Evolutionary conservation across 2,888 invertebrate species (phyloP).

Genomic region (Tridacna crocea): DNA sequence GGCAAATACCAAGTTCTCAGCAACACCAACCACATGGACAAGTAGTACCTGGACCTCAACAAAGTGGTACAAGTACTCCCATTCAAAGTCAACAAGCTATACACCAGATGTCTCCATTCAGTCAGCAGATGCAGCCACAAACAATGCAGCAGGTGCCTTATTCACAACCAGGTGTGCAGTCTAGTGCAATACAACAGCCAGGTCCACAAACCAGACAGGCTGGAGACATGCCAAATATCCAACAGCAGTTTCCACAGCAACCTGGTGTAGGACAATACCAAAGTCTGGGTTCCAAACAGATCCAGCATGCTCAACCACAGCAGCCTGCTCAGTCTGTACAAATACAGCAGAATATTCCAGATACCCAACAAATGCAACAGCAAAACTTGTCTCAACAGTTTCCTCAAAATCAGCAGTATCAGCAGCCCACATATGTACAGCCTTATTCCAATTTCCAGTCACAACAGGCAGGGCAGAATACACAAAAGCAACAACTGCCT

Average conservation of each 20-base stretch:
- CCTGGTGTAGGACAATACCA: background rate
- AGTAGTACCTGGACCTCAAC: background rate
- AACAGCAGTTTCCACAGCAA: no score
- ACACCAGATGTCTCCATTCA: conserved; percentile 33
- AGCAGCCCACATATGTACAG: background rate
- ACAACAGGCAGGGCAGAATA: conserved; percentile 31
- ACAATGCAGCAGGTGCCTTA: background rate
- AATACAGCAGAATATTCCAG: background rate
- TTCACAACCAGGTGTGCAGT: background rate
- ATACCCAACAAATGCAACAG: background rate
- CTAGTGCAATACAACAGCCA: background rate
- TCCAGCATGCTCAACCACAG: conserved; percentile 27
- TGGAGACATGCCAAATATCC: no score
- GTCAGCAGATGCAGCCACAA: background rate
- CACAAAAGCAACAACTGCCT: conserved; percentile 57
- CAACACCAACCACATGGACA: background rate
- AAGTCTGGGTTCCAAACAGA: background rate
- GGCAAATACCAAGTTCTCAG: conserved; percentile 32
- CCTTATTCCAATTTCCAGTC: conserved; percentile 21
- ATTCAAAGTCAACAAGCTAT: conserved; percentile 9
- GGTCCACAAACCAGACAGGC: background rate
- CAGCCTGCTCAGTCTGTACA: conserved; percentile 20
- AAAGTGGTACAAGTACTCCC: background rate
- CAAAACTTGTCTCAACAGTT: background rate
- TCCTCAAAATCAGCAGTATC: background rate